A percentile compares a stretch with the other conserved stretches of the same genome.
Conservation (phyloP, 64 coral and sea anemone species). For the Porites lutea region DNA sequence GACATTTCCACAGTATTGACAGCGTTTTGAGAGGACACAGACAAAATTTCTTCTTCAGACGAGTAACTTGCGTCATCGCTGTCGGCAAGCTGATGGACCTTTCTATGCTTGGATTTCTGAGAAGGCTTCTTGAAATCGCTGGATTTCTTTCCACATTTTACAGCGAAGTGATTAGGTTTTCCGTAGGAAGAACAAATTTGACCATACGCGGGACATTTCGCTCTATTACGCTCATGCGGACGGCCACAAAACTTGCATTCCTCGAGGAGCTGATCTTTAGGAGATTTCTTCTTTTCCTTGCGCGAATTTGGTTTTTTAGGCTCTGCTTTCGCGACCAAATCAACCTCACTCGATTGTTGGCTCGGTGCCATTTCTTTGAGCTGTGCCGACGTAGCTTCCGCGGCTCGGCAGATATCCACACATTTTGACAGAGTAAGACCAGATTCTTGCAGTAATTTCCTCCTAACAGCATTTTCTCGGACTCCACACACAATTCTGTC, state of each 20-base stretch:
- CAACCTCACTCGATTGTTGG: neutral
- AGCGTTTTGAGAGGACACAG: neutral
- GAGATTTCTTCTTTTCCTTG: neutral
- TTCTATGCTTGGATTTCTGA: no score
- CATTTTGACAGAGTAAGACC: conserved; percentile 27
- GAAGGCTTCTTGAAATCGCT: no score
- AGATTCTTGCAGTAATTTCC: conserved; percentile 13
- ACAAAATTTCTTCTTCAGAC: no score
- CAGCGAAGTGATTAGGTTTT: neutral
- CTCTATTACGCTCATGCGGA: neutral
- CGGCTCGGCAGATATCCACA: conserved; percentile 24
- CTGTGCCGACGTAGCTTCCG: conserved; percentile 7
- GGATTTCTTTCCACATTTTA: neutral
- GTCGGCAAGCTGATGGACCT: no score
- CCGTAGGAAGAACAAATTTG: neutral
- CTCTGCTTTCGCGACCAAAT: neutral
- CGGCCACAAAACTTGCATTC: conserved; percentile 1
- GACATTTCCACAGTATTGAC: neutral
- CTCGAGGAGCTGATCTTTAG: neutral
- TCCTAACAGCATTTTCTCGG: neutral
- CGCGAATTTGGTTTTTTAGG: neutral
- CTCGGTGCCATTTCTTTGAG: neutral
- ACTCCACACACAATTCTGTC: conserved; percentile 41
- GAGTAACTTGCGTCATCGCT: no score
- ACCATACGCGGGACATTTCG: neutral